A percentile compares a stretch with the other conserved stretches of the same genome.
phyloP scores from a whole-genome alignment of 2,113 vertebrate genomes.

The Corythoichthys intestinalis region DNA sequence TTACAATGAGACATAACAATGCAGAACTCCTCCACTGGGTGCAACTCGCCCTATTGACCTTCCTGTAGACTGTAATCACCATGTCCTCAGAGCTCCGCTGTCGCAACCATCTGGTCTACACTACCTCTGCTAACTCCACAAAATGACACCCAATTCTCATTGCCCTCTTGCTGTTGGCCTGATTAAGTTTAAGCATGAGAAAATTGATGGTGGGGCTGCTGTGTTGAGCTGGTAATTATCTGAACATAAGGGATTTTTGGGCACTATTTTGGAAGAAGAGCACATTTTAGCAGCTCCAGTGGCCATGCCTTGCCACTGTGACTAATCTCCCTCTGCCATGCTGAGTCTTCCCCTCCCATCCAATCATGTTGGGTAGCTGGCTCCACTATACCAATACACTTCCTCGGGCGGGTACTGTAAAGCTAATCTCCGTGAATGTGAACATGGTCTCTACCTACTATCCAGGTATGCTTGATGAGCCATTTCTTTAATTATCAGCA shows the following conservation, averaged over 20 bases:
- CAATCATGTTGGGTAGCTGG: slow-evolving; percentile 15
- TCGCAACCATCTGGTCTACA: slow-evolving; percentile 48
- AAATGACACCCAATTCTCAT: slow-evolving; percentile 20
- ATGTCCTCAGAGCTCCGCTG: slow-evolving; percentile 33
- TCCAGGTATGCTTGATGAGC: slow-evolving; percentile 72
- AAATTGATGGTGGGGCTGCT: slow-evolving; percentile 30
- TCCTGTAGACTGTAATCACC: slow-evolving; percentile 41
- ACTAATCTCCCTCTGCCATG: slow-evolving; percentile 38
- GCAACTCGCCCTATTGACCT: slow-evolving; percentile 39
- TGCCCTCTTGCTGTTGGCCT: slow-evolving; percentile 31
- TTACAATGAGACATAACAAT: slow-evolving; percentile 11
- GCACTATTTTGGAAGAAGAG: slow-evolving; percentile 26
- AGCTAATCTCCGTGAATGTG: slow-evolving; percentile 67
- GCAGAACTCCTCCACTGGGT: slow-evolving; percentile 36
- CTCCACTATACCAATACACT: slow-evolving; percentile 7
- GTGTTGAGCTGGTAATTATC: slow-evolving; percentile 39
- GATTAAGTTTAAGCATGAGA: slow-evolving; percentile 36
- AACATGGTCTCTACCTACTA: slow-evolving; percentile 55
- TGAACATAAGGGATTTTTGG: slow-evolving; percentile 44
- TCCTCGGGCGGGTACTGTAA: slow-evolving; percentile 46
- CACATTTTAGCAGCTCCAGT: slow-evolving; percentile 25
- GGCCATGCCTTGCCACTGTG: slow-evolving; percentile 23
- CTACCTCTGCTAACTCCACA: slow-evolving; percentile 36
- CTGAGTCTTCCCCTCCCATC: slow-evolving; percentile 18
- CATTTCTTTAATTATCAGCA: slow-evolving; percentile 70